Percentiles rank a stretch among this genome's conserved stretches.
Conservation (phyloP, 2,113 vertebrate genomes). For the Corythoichthys intestinalis region DNA sequence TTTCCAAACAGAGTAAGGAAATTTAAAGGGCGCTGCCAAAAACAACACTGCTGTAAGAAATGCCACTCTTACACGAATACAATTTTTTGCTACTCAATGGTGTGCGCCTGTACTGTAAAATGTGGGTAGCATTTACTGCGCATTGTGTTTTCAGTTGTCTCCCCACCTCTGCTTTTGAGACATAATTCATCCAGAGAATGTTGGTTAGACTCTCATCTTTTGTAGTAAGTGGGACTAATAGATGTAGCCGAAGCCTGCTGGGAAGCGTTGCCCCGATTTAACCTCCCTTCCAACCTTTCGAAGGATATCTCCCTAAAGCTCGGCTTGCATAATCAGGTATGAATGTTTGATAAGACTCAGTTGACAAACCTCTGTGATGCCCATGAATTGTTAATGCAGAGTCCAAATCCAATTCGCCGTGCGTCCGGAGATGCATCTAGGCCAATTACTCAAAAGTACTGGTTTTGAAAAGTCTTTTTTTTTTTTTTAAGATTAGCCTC, state of each 20-base stretch:
- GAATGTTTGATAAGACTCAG: constrained; percentile 56
- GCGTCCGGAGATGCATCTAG: constrained; percentile 57
- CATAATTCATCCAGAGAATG: not conserved
- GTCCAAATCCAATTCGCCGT: not conserved
- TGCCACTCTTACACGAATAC: no score
- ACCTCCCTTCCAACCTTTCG: constrained; percentile 1
- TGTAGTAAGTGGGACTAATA: not conserved
- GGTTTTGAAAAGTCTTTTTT: not conserved
- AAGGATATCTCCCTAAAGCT: constrained; percentile 21
- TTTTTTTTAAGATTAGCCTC: not conserved
- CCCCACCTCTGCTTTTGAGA: not conserved
- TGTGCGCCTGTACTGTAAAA: no score
- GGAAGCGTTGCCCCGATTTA: not conserved
- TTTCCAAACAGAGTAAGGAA: no score
- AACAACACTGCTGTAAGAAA: no score
- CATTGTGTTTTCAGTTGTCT: no score
- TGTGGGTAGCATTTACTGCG: no score
- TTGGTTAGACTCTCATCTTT: not conserved
- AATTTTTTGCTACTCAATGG: no score
- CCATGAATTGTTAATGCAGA: constrained; percentile 58
- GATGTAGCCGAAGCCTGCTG: not conserved
- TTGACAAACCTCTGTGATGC: constrained; percentile 40
- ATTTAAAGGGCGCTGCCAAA: no score
- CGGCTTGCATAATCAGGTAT: constrained; percentile 45
- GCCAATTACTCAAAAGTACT: constrained; percentile 42